Conservation (phyloP, 2,797 vertebrate species). For the Gymnocypris eckloni region DNA sequence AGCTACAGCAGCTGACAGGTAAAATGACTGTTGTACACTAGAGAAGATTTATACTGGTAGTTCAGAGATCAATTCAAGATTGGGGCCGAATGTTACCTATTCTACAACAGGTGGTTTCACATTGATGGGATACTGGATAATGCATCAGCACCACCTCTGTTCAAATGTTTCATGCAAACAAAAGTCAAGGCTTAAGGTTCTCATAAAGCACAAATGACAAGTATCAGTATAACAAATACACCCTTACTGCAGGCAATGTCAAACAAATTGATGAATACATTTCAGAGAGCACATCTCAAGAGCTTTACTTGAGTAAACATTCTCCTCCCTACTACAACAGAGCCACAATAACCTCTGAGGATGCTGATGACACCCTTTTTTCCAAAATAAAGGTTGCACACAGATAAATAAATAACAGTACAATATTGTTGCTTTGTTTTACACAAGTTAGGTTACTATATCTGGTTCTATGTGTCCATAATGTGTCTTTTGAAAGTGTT, state of each 20-base stretch:
- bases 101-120: conserved; percentile 30
- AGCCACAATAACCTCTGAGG: not conserved
- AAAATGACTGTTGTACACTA: conserved; percentile 5
- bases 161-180: conserved; percentile 17
- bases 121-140: conserved; percentile 38
- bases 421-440: conserved; percentile 35
- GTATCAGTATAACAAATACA: conserved; percentile 17
- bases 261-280: conserved; percentile 9
- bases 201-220: conserved; percentile 28
- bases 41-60: not conserved
- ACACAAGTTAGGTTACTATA: conserved; percentile 37
- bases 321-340: conserved; percentile 2
- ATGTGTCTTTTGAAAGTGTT: conserved; percentile 36
- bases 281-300: not conserved
- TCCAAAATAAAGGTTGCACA: conserved; percentile 8
- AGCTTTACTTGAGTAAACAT: conserved; percentile 25
- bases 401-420: conserved; percentile 17
- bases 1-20: not conserved
- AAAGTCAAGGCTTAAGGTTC: conserved; percentile 48
- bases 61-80: conserved; percentile 14
- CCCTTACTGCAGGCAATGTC: conserved; percentile 21
- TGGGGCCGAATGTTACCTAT: not conserved
- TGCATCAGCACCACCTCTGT: conserved; percentile 11
- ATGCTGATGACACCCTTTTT: not conserved
- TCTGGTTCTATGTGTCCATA: not conserved